These are phyloP conservation scores for Alca torda DNA, from an alignment of 2,797 vertebrate genomes.

Conservation along the genomic window DNA sequence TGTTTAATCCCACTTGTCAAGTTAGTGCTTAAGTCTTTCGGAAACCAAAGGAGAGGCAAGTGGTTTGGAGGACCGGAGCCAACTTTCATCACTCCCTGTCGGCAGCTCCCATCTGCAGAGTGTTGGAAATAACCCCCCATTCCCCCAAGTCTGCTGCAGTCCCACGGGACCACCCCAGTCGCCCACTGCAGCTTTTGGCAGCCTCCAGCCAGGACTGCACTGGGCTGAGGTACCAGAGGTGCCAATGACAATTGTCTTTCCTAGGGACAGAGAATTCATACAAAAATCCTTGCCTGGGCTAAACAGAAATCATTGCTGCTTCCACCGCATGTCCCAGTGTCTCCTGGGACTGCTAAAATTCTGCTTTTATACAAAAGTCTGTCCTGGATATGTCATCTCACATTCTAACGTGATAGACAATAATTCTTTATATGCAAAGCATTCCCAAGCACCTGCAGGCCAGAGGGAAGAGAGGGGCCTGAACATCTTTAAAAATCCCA, in stretches of 20 bases:
- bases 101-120: background rate
- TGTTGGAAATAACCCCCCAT: background rate
- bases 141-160: background rate
- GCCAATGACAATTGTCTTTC: background rate
- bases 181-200: fast-evolving
- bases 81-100: background rate
- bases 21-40: background rate
- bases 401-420: conserved; percentile 53
- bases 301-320: background rate
- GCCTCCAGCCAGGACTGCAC: background rate
- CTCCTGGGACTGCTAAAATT: conserved; percentile 29
- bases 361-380: conserved; percentile 49
- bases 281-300: background rate
- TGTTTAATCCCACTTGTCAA: background rate
- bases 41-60: background rate
- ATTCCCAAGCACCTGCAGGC: conserved; percentile 43
- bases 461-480: conserved; percentile 21
- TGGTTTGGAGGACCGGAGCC: background rate
- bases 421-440: conserved; percentile 48
- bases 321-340: background rate
- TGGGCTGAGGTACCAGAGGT: background rate
- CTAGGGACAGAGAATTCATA: background rate
- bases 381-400: conserved; percentile 56
- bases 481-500: conserved; percentile 18
- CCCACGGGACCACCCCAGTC: background rate